Evolutionary conservation across 2,888 invertebrate genomes (phyloP), one percentile per base, ranked within the genome.

Genomic region (Entomobrya proxima): DNA sequence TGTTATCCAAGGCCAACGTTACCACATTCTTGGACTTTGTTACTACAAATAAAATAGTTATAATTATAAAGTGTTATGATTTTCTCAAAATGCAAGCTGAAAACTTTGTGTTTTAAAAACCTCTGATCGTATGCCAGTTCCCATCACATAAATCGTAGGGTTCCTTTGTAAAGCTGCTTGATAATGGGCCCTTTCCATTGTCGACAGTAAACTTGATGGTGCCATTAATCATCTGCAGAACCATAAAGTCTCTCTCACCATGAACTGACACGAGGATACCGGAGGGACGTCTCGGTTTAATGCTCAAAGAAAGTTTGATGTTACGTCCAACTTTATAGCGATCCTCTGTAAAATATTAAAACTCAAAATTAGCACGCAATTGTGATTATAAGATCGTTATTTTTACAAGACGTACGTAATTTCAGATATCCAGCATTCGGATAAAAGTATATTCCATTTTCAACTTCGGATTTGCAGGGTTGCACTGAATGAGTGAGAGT

Each of bases 1-100:
- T 93, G 9, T 95, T 96, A 92, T 98, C 97, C 1, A 99, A 96
- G 0, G 95, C 95, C 77, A 99, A 93, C 0, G 96, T 95, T 5
- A 98, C 95, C 24, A 98, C 95, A 92, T 97, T 97, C 92, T 96
- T 96, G n/a, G 96, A 95, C 92, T 98, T 98, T 37, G 95, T 69
- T 9, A 89, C 90, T 90, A 44, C 67, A 85, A n/a, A n/a, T n/a
- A n/a, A n/a, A n/a, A n/a, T 69, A 44, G 32, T 37, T 13, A 27
- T 72, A 24, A 24, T 24, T 7, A 13, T 40, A 40, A 2, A 69
- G 18, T 67, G 1, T n/a, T 35, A n/a, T 37, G 1, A 37, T 55
- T 58, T 9, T 27, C 27, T 9, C 9, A 2, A 4, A 52, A 18
- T 2, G 4, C 21, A 21, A 52, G 18, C 1, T 24, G 21, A 21